These are phyloP conservation scores for Xylota segnis DNA, from an alignment of 2,888 invertebrate species.

Conservation along the genomic window DNA sequence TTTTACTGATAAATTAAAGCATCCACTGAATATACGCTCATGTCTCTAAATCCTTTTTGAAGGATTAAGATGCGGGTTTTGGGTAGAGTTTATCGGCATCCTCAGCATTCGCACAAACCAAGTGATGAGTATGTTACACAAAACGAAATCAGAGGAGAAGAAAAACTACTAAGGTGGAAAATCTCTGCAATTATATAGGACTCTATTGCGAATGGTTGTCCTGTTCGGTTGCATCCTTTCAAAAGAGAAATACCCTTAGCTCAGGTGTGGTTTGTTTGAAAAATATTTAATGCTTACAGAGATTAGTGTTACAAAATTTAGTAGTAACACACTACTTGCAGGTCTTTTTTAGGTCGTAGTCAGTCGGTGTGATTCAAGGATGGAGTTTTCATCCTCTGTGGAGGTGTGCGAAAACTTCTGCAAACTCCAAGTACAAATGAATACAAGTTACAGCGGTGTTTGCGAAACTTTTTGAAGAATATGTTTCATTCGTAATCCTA, in stretches of 20 bases:
- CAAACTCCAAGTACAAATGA: slow-evolving; percentile 31
- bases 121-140: slow-evolving; percentile 15
- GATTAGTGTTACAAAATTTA: slow-evolving; percentile 59
- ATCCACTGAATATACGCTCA: slow-evolving; percentile 9
- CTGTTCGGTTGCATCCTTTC: slow-evolving; percentile 30
- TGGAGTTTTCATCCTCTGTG: slow-evolving; percentile 13
- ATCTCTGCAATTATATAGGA: slow-evolving; percentile 28
- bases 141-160: not conserved
- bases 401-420: slow-evolving; percentile 2
- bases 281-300: slow-evolving; percentile 56
- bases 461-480: slow-evolving; percentile 17
- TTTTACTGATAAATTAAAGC: slow-evolving; percentile 1
- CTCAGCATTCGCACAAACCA: slow-evolving; percentile 2
- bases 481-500: slow-evolving; percentile 11
- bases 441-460: slow-evolving; percentile 10
- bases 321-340: slow-evolving; percentile 33
- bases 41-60: slow-evolving; percentile 3
- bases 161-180: slow-evolving; percentile 14
- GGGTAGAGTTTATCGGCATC: slow-evolving; percentile 9
- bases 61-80: slow-evolving; percentile 17
- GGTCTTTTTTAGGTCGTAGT: slow-evolving; percentile 1
- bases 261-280: slow-evolving; percentile 65
- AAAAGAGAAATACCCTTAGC: slow-evolving; percentile 29
- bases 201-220: not conserved
- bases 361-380: not conserved